Conservation (phyloP, 2,113 vertebrate species). For the Dendrocopos noguchii region DNA sequence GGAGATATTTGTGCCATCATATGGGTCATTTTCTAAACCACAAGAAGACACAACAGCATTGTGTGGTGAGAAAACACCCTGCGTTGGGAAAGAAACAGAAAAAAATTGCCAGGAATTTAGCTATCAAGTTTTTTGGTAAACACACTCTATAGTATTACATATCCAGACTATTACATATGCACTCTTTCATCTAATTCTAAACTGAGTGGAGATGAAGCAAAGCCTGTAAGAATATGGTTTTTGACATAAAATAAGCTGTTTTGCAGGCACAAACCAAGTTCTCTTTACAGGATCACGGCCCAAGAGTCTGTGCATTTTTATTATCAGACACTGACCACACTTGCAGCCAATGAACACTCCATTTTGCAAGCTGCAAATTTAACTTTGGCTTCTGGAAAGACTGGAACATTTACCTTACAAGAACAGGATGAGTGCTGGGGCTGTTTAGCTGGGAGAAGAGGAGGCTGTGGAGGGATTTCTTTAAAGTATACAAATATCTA, state of each 20-base stretch:
- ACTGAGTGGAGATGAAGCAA: not conserved
- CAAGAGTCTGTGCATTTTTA: not conserved
- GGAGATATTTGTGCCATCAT: not conserved
- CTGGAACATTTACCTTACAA: too few species aligned
- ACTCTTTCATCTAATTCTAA: not conserved
- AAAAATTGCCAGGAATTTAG: not conserved
- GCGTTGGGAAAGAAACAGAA: not conserved
- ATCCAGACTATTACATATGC: not conserved
- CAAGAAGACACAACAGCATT: accelerated
- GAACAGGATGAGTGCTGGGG: too few species aligned
- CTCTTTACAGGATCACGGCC: not conserved
- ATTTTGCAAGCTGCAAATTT: too few species aligned
- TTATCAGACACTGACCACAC: not conserved
- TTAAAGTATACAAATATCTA: too few species aligned
- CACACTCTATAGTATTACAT: not conserved
- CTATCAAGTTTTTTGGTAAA: not conserved
- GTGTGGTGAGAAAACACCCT: not conserved
- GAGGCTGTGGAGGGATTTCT: too few species aligned
- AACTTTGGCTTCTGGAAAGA: too few species aligned
- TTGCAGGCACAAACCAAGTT: not conserved
- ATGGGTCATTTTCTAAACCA: not conserved
- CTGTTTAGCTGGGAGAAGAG: too few species aligned
- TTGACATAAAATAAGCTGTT: not conserved
- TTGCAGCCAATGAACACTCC: too few species aligned
- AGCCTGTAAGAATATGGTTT: not conserved